Evolutionary conservation across 2,113 vertebrate genomes (phyloP), one percentile per base, ranked within the genome.

Genomic region (Campylorhamphus procurvoides): DNA sequence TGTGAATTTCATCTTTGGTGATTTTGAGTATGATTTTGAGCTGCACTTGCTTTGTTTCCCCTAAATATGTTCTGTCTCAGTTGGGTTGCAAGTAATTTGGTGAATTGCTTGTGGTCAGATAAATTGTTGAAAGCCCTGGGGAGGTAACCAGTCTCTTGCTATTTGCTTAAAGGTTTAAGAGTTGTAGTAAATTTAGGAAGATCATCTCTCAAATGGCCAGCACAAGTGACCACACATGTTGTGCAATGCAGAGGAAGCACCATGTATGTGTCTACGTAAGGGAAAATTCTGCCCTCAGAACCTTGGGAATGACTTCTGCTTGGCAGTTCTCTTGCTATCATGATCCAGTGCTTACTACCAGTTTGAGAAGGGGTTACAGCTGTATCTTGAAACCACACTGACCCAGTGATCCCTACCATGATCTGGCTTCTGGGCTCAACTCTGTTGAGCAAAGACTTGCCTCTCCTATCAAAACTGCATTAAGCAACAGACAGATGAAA

Each of bases 31-130:
- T 24, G 52, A 9, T 56, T n/a, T 62, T 73, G 49, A 90, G 28
- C 19, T 60, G 5, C 6, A n/a, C 37, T 63, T 91, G 20, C 33
- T 83, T 67, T 37, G n/a, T 82, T 87, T 95, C 35, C 15, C 33
- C 47, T 86, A 80, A 90, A 72, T 77, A 22, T 42, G 27, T 10
- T 72, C 10, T 39, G 68, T 50, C 49, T 86, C 29, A 40, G 12
- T 6, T 56, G 33, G 10, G 24, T 63, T 74, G 27, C 18, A 35
- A 40, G 18, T 14, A n/a, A 31, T 71, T 85, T 67, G 14, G 8
- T 60, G 28, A 67, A 62, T 50, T 74, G 15, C 0, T 0, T 47
- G 22, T 53, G 23, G 27, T 47, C 4, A 6, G 18, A 50, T 16
- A 76, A 74, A 46, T 39, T 18, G 14, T 28, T 85, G 62, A 82